A percentile compares a stretch with the other conserved stretches of the same genome.
These are phyloP conservation scores for Rostratula benghalensis DNA, from an alignment of 2,113 vertebrate species.

Conservation along the genomic window DNA sequence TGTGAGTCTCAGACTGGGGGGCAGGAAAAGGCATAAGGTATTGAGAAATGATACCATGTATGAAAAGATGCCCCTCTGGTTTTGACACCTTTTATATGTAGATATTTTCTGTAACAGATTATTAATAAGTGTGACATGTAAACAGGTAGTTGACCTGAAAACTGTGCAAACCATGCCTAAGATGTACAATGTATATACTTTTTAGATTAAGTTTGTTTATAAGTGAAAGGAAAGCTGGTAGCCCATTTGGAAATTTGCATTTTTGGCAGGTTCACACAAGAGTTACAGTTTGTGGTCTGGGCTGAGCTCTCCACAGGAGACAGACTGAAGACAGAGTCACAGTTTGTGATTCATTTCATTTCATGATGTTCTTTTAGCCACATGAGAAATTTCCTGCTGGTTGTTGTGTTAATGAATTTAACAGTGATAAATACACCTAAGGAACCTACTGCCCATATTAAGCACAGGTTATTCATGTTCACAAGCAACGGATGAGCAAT, in stretches of 20 bases:
- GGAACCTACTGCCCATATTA: background rate
- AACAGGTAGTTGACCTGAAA: background rate
- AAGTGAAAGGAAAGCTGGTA: background rate
- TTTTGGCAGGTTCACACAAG: background rate
- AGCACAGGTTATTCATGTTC: background rate
- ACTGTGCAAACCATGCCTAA: background rate
- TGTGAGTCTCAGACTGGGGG: fast-evolving
- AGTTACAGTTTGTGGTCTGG: background rate
- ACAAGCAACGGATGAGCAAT: background rate
- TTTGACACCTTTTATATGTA: background rate
- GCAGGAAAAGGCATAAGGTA: background rate
- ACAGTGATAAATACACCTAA: background rate
- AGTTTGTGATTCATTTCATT: background rate
- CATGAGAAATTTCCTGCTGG: background rate
- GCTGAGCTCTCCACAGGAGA: background rate
- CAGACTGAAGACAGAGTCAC: background rate
- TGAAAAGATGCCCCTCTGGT: background rate
- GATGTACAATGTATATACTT: background rate
- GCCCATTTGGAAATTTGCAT: background rate
- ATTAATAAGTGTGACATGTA: background rate
- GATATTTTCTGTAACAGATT: background rate
- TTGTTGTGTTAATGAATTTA: background rate
- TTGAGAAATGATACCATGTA: background rate
- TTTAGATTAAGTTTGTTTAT: background rate
- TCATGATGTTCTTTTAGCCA: background rate